Evolutionary conservation across 2,797 vertebrate species (phyloP), one percentile per base, ranked within the genome.

Genomic region (Netta rufina): DNA sequence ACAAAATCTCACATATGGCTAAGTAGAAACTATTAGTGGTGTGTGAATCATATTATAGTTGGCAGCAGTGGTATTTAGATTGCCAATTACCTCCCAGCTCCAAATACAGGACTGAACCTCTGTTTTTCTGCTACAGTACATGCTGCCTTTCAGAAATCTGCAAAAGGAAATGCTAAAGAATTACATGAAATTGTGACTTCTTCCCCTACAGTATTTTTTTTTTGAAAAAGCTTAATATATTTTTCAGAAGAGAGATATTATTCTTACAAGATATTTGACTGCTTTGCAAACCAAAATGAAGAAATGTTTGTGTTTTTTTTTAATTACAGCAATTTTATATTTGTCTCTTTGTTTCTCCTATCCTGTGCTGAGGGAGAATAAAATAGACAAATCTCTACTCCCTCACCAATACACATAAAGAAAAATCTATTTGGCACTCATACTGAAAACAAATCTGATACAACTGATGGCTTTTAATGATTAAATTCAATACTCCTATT

Each of bases 11-110:
- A 78, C 87, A 69, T 71, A 95, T 13, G 90, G 92, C 62, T 78
- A 93, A 86, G 73, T 24, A 91, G 82, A 84, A 95, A 81, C 73
- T 70, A 45, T 85, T 64, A 84, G 89, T 57, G 73, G 79, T 64
- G 73, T 58, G 73, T 84, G 89, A 96, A 91, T 90, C 79, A 75
- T 80, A 66, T 73, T 91, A 3, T 73, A 64, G 86, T 90, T 93
- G 87, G 91, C 84, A 91, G 73, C 53, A 86, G 38, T 84, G 73
- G 53, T 58, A 67, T 17, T 86, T n/a, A 76, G 56, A 81, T 56
- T 93, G 92, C 92, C 89, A 95, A 93, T 84, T 54, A 84, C 53
- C 66, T 73, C 21, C 87, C 73, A 66, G 33, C 78, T 70, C 36
- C 62, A 90, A 94, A 88, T 16, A 60, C 4, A 8, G 49, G 71